Evolutionary conservation across 1,140 invertebrate genomes (phyloP), one percentile per base, ranked within the genome.

Genomic region (Plodia interpunctella): DNA sequence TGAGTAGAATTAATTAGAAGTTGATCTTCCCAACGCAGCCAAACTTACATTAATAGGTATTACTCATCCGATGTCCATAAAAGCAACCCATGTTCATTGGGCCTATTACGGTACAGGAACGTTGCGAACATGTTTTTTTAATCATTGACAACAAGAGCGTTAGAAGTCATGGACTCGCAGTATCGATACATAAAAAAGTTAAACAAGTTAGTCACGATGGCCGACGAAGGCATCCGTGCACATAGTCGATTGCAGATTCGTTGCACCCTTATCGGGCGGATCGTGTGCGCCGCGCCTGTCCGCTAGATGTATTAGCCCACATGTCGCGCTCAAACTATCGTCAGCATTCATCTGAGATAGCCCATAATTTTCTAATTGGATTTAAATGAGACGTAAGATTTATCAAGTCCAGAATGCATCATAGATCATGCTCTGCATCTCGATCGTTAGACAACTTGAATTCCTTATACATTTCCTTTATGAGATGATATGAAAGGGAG

Each of bases 301-400:
- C 65, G 64, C 62, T 68, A 73, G 72, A 76, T 74, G 72, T 78
- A 80, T 80, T 72, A 76, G 68, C 72, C 62, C 68, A 70, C 63
- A 72, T 67, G 70, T 70, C 69, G 62, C 58, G 62, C 67, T 62
- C 60, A 64, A 67, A 70, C 53, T 70, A 76, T 76, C 63, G 66
- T 72, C 78, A 76, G 75, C 70, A 77, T 77, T 76, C 74, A 80
- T 86, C 76, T 77, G 50, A 62, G 68, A 76, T 78, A 73, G 54
- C 60, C 68, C 69, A 72, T 80, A 74, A 78, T 77, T 15, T 80
- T 78, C 72, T 83, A 78, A 83, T 79, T 82, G 74, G 74, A 81
- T 76, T 70, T 69, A 73, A 74, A 63, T 71, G 65, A 44, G 38
- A 44, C 38, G 38, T 44, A 6, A 44, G 38, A 44, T 44, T 44